phyloP scores from a whole-genome alignment of 2,113 vertebrate genomes.

The Sinocyclocheilus rhinocerous region DNA sequence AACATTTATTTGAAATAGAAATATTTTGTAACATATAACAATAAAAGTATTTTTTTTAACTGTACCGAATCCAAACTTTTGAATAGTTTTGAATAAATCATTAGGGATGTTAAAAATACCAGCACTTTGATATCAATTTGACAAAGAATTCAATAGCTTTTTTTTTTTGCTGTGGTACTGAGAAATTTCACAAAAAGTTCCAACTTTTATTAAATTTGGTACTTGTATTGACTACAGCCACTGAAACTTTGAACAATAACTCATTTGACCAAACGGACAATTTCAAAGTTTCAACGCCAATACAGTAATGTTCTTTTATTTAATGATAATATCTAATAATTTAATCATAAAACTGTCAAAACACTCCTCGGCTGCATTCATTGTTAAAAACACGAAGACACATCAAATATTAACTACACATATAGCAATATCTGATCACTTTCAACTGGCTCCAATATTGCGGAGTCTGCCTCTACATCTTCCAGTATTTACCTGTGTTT shows the following conservation, averaged over 20 bases:
- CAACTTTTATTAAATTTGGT: neutral
- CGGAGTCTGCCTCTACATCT: neutral
- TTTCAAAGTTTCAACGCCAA: neutral
- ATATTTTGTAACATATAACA: too few relatives aligned
- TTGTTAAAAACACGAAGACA: neutral
- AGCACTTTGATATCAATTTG: neutral
- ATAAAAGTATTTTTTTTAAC: too few relatives aligned
- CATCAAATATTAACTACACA: neutral
- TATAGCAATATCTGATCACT: neutral
- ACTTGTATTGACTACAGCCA: neutral
- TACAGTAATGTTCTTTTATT: neutral
- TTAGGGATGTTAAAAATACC: neutral
- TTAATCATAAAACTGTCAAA: neutral
- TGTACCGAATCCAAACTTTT: neutral
- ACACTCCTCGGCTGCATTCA: neutral
- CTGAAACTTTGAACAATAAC: neutral
- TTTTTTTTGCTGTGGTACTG: too few relatives aligned
- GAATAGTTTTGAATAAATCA: neutral
- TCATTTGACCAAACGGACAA: neutral
- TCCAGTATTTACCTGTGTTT: slow-evolving; percentile 86
- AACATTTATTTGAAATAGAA: too few relatives aligned
- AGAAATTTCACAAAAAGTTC: too few relatives aligned
- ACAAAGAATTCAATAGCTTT: neutral
- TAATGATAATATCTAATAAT: neutral
- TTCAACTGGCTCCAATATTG: neutral